phyloP scores from a whole-genome alignment of 2,888 invertebrate genomes.

The Stenolophus ochropezus region DNA sequence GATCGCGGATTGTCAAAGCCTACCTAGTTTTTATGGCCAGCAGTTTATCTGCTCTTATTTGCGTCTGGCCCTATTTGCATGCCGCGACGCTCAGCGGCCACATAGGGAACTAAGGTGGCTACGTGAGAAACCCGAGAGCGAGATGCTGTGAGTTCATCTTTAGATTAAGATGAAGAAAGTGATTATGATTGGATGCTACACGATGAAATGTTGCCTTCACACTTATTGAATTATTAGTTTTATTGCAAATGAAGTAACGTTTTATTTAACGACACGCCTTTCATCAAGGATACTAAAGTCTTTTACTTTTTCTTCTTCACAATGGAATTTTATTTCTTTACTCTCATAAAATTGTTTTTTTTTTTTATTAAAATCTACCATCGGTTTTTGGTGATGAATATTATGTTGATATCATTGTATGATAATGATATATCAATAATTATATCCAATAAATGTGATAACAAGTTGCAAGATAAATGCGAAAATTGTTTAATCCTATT shows the following conservation, averaged over 20 bases:
- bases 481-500: too few relatives aligned
- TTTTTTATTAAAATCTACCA: too few relatives aligned
- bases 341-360: too few relatives aligned
- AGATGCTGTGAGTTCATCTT: background rate
- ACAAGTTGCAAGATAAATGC: too few relatives aligned
- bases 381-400: too few relatives aligned
- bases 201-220: constrained; percentile 42
- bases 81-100: background rate
- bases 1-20: background rate
- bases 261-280: too few relatives aligned
- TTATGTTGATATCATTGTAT: too few relatives aligned
- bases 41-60: background rate
- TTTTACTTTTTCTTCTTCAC: too few relatives aligned
- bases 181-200: background rate
- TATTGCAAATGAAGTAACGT: background rate
- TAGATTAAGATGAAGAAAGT: background rate
- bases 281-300: too few relatives aligned
- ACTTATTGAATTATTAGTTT: constrained; percentile 33
- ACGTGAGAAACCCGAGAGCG: background rate
- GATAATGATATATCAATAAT: too few relatives aligned
- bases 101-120: background rate
- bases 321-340: too few relatives aligned
- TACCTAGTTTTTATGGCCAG: background rate
- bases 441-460: too few relatives aligned
- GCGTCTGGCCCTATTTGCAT: background rate